Evolutionary conservation across 2,797 vertebrate genomes (phyloP).

Genomic region (Agapornis canus): DNA sequence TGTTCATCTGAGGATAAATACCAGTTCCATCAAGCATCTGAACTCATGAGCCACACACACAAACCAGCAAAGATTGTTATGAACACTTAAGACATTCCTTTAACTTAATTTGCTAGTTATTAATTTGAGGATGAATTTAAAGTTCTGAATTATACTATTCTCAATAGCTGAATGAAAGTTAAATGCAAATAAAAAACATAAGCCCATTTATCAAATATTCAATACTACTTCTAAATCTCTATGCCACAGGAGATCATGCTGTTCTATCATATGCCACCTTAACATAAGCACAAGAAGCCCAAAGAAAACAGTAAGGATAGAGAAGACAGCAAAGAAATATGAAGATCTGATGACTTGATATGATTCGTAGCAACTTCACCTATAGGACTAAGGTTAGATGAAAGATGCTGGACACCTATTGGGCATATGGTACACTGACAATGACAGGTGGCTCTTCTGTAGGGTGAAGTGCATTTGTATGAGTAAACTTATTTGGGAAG

Average conservation of each 20-base stretch:
- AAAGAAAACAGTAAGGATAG: not conserved
- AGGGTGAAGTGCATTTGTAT: not conserved
- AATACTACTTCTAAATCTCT: not conserved
- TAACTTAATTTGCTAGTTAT: not conserved
- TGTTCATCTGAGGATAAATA: not conserved
- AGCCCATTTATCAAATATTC: not conserved
- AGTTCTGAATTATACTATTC: not conserved
- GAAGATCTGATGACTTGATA: not conserved
- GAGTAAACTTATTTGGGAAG: not conserved
- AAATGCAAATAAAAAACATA: not conserved
- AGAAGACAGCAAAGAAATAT: not conserved
- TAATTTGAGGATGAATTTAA: not conserved
- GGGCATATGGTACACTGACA: not conserved
- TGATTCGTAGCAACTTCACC: not conserved
- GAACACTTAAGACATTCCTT: not conserved
- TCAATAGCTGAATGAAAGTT: not conserved
- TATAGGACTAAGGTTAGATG: not conserved
- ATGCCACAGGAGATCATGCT: not conserved
- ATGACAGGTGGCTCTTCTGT: not conserved
- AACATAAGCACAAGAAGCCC: not conserved
- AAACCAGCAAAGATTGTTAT: not conserved
- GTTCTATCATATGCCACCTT: accelerated
- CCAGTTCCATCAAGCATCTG: not conserved
- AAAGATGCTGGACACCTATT: accelerated
- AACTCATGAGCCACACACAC: not conserved